Evolutionary conservation across 1,140 invertebrate genomes (phyloP).

Genomic region (Megalopta genalis): DNA sequence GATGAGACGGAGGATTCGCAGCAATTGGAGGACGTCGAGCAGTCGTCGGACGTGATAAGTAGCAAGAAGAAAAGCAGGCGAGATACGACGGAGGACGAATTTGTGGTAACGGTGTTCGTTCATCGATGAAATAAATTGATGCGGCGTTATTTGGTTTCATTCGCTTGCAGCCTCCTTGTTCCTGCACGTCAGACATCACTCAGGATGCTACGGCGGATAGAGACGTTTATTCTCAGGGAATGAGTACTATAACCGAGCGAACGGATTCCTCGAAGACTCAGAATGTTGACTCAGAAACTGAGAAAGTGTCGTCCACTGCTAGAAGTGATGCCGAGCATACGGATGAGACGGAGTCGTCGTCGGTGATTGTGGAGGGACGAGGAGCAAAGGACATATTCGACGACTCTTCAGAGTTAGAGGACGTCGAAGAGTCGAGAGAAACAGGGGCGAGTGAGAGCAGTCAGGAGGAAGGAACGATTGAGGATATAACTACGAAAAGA

Average conservation of each 20-base stretch:
- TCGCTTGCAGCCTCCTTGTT: slow-evolving; percentile 18
- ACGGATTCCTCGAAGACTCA: slow-evolving; percentile 25
- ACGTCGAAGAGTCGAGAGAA: neutral
- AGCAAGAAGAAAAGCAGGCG: slow-evolving; percentile 18
- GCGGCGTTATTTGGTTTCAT: neutral
- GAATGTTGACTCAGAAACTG: slow-evolving; percentile 1
- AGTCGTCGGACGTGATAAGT: slow-evolving; percentile 40
- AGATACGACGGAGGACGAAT: slow-evolving; percentile 39
- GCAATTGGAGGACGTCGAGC: slow-evolving; percentile 39
- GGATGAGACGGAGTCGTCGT: neutral
- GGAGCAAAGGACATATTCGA: neutral
- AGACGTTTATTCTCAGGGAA: neutral
- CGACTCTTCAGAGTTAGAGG: neutral
- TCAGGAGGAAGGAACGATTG: neutral
- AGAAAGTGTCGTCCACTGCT: neutral
- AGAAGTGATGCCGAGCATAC: neutral
- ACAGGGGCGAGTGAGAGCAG: neutral
- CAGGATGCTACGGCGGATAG: neutral
- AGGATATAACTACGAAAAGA: neutral
- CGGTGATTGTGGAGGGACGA: neutral
- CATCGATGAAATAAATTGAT: too few relatives aligned
- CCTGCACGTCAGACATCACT: slow-evolving; percentile 31
- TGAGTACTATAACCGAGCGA: slow-evolving; percentile 3
- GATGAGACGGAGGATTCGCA: slow-evolving; percentile 55
- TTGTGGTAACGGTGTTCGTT: too few relatives aligned